Evolutionary conservation across 2,888 invertebrate genomes (phyloP).

Genomic region (Xylota segnis): DNA sequence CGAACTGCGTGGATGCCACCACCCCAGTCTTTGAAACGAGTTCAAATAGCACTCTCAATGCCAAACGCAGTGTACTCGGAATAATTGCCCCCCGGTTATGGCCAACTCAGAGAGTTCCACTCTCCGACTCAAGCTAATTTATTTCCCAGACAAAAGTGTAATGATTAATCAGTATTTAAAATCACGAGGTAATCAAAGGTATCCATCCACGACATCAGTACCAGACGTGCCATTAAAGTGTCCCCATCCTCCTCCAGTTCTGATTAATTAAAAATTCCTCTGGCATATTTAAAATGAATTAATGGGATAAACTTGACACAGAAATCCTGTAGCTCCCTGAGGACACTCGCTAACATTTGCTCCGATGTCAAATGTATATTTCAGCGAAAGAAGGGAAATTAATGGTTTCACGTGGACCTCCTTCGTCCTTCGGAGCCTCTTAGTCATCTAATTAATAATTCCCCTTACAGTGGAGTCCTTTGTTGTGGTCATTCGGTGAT

Average conservation of each 20-base stretch:
- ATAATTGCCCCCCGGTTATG: background rate
- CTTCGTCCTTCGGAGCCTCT: background rate
- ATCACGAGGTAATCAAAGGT: background rate
- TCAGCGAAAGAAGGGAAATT: background rate
- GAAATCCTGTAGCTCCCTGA: background rate
- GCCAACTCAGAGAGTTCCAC: background rate
- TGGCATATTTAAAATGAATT: constrained; percentile 1
- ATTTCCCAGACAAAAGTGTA: background rate
- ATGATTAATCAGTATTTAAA: background rate
- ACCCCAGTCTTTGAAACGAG: no score
- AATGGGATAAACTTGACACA: background rate
- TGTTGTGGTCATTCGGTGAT: background rate
- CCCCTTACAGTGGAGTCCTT: background rate
- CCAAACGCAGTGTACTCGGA: no score
- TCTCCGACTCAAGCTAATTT: background rate
- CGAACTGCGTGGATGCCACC: no score
- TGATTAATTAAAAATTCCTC: constrained; percentile 2
- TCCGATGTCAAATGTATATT: background rate
- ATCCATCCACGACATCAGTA: background rate
- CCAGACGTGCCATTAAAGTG: background rate
- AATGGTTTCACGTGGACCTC: background rate
- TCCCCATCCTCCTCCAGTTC: background rate
- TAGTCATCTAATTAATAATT: background rate
- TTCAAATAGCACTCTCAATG: no score
- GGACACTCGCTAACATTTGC: background rate